Evolutionary conservation across 2,113 vertebrate species (phyloP), one percentile per base, ranked within the genome.

Genomic region (Suncus etruscus): DNA sequence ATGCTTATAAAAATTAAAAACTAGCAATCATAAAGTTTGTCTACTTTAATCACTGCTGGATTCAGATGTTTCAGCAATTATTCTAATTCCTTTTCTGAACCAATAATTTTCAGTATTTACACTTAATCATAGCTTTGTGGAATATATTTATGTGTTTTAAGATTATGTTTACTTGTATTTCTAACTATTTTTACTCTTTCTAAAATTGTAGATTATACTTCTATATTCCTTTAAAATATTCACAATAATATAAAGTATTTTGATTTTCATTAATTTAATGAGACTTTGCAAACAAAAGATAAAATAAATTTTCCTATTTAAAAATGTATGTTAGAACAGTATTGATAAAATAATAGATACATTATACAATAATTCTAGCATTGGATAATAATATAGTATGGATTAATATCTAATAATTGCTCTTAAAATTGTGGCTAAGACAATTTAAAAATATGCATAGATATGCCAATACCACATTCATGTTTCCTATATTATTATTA

Each of bases 361-460:
- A 31, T 25, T 68, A n/a, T 86, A 51, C 8, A 73, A 86, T 83
- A 79, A 86, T 74, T 16, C 31, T 50, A 78, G 12, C 24, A 45
- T 73, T 11, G 32, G 39, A 24, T 47, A 20, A 8, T 73, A 73
- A 11, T 20, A 74, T 6, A 68, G 70, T 68, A 29, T 75, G 7
- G n/a, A 50, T 70, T 15, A 88, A 18, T 3, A 92, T 39, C 12
- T 69, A 93, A 75, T 76, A 76, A 78, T 39, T 80, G 11, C 11
- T 87, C 92, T 86, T 58, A 48, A 61, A 87, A 45, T 76, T 80
- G 2, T 80, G 22, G 15, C 50, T 83, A 54, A 83, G n/a, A 79
- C 27, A 90, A 89, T 31, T 83, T 78, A 9, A 29, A 90, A 92
- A 82, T 66, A 85, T 83, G 74, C 14, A 27, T 10, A 18, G 85